These are phyloP conservation scores for Eugnorisma glareosa DNA, from an alignment of 2,888 invertebrate species.

Conservation along the genomic window DNA sequence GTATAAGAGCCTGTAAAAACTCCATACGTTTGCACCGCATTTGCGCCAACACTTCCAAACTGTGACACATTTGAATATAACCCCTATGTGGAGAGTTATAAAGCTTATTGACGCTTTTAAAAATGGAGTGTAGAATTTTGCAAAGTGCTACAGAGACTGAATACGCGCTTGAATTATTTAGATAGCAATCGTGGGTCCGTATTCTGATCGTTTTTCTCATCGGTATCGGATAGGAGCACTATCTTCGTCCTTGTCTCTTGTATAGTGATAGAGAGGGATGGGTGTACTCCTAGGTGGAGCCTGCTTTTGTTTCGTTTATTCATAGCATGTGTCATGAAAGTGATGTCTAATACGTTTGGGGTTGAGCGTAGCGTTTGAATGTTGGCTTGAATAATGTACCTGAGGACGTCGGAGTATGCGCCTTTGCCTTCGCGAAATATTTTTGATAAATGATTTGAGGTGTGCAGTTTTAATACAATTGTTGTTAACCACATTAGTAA, in stretches of 20 bases:
- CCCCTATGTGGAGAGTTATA: constrained; percentile 61
- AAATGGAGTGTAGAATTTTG: constrained; percentile 63
- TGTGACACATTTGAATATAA: constrained; percentile 50
- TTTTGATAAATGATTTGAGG: constrained; percentile 41
- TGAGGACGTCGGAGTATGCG: constrained; percentile 45
- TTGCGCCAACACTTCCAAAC: constrained; percentile 18
- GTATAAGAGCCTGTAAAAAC: constrained; percentile 89
- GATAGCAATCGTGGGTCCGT: constrained; percentile 88
- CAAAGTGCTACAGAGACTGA: constrained; percentile 80
- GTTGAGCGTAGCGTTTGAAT: constrained; percentile 76
- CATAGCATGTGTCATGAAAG: constrained; percentile 82
- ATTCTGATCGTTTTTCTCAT: constrained; percentile 89
- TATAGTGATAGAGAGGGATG: constrained; percentile 70
- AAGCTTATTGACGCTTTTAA: constrained; percentile 38
- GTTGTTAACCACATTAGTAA: not conserved
- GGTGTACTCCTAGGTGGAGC: constrained; percentile 68
- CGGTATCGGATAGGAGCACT: constrained; percentile 81
- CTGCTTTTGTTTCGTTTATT: constrained; percentile 77
- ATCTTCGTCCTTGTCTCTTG: constrained; percentile 70
- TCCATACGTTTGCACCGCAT: constrained; percentile 78
- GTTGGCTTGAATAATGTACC: constrained; percentile 79
- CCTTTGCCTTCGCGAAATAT: constrained; percentile 52
- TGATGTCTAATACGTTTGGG: constrained; percentile 83
- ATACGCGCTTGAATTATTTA: constrained; percentile 89
- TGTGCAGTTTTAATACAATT: constrained; percentile 12